These are phyloP conservation scores for Drosophila ustulata DNA, from an alignment of 2,888 invertebrate species.

Conservation along the genomic window DNA sequence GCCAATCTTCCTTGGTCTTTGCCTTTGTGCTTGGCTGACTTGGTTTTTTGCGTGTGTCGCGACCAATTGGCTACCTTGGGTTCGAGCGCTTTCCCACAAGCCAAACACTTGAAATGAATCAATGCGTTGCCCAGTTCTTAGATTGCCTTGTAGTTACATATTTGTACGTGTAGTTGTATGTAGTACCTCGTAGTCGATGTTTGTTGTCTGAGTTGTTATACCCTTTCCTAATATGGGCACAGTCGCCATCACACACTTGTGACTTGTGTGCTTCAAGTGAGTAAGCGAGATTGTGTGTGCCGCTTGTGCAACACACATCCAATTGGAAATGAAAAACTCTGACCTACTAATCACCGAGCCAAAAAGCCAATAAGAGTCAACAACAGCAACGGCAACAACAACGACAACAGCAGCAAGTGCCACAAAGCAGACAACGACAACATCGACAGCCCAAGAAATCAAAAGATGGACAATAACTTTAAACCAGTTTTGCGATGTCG, in stretches of 20 bases:
- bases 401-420: slow-evolving; percentile 60
- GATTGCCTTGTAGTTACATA: slow-evolving; percentile 63
- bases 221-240: slow-evolving; percentile 77
- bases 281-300: slow-evolving; percentile 63
- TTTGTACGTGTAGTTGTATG: slow-evolving; percentile 13
- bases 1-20: neutral
- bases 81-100: slow-evolving; percentile 68
- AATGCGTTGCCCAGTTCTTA: slow-evolving; percentile 67
- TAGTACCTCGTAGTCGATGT: slow-evolving; percentile 56
- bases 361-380: slow-evolving; percentile 79
- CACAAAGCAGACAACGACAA: slow-evolving; percentile 63
- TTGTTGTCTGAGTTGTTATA: slow-evolving; percentile 62
- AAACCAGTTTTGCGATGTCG: slow-evolving; percentile 71
- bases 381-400: slow-evolving; percentile 42
- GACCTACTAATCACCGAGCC: slow-evolving; percentile 80
- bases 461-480: slow-evolving; percentile 82
- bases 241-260: slow-evolving; percentile 52
- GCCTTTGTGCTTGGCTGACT: neutral
- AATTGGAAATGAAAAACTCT: slow-evolving; percentile 81
- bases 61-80: slow-evolving; percentile 47
- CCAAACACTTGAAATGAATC: slow-evolving; percentile 61
- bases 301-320: slow-evolving; percentile 74
- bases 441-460: slow-evolving; percentile 74
- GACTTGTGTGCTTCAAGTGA: slow-evolving; percentile 35
- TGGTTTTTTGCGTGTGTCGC: slow-evolving; percentile 14